Percentiles rank a stretch among this genome's conserved stretches.
phyloP scores from a whole-genome alignment of 2,888 invertebrate species.

The Metallyticus violacea region DNA sequence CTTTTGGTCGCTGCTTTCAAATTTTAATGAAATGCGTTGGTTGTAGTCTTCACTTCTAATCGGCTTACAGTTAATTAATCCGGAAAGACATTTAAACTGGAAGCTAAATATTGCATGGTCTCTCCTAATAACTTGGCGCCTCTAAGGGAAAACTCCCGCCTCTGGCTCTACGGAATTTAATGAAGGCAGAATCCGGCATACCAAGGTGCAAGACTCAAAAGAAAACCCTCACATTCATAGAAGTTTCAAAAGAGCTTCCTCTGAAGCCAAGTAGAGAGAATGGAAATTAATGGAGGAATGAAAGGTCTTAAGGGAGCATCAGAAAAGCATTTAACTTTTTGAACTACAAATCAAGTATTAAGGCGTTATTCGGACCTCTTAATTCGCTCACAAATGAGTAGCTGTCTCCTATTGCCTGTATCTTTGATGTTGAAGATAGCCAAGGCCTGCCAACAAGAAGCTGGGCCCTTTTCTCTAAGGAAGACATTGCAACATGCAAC shows the following conservation, averaged over 20 bases:
- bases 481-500: too few species aligned
- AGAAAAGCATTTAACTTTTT: neutral
- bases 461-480: too few species aligned
- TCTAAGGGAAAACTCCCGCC: neutral
- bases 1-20: neutral
- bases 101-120: slow-evolving; percentile 9
- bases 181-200: neutral
- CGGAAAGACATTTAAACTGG: slow-evolving; percentile 14
- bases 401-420: too few species aligned
- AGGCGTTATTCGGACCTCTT: too few species aligned
- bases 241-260: neutral
- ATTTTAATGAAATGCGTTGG: slow-evolving; percentile 3
- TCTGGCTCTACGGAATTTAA: neutral
- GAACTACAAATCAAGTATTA: neutral
- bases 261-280: neutral
- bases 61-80: slow-evolving; percentile 16
- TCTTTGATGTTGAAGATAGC: too few species aligned
- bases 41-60: neutral
- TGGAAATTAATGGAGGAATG: neutral
- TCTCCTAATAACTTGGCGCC: neutral
- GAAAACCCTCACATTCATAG: neutral
- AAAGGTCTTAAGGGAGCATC: too few species aligned
- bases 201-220: neutral
- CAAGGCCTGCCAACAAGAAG: too few species aligned
- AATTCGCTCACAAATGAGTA: too few species aligned